These are phyloP conservation scores for Eristalinus sepulchralis DNA, from an alignment of 2,888 invertebrate species.

Conservation along the genomic window DNA sequence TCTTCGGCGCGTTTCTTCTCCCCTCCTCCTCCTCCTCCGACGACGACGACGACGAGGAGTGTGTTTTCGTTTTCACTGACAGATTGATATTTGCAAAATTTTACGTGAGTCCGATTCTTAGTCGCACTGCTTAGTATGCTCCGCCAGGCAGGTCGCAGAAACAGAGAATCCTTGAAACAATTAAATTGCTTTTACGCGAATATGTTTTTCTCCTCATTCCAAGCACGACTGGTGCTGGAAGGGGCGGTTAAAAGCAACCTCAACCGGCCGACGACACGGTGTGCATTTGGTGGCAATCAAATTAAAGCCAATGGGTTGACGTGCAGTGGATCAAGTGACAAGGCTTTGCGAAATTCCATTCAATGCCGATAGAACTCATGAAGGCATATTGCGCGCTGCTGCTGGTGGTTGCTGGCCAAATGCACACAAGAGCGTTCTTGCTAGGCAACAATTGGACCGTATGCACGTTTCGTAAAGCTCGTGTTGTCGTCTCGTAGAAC, in stretches of 20 bases:
- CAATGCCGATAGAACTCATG: constrained; percentile 58
- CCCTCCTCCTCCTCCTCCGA: not conserved
- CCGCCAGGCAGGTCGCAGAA: not conserved
- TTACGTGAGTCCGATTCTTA: constrained; percentile 37
- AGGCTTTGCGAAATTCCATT: constrained; percentile 65
- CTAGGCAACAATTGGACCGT: constrained; percentile 68
- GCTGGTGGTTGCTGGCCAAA: not conserved
- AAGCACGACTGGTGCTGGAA: not conserved
- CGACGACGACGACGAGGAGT: not conserved
- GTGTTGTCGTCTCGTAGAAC: constrained; percentile 38
- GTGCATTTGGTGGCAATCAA: constrained; percentile 51
- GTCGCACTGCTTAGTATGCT: constrained; percentile 18
- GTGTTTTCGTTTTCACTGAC: constrained; percentile 42
- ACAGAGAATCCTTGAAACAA: constrained; percentile 36
- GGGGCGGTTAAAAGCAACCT: not conserved
- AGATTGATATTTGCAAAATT: constrained; percentile 24
- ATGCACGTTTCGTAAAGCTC: constrained; percentile 48
- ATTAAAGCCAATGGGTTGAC: constrained; percentile 22
- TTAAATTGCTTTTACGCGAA: constrained; percentile 15
- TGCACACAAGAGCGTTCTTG: constrained; percentile 45
- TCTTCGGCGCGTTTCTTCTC: not conserved
- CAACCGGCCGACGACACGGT: constrained; percentile 13
- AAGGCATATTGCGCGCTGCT: not conserved
- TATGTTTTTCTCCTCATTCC: not conserved
- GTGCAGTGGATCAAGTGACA: constrained; percentile 55